A percentile compares a stretch with the other conserved stretches of the same genome.
phyloP scores from a whole-genome alignment of 2,888 invertebrate species.

The Aleiodes testaceus region DNA sequence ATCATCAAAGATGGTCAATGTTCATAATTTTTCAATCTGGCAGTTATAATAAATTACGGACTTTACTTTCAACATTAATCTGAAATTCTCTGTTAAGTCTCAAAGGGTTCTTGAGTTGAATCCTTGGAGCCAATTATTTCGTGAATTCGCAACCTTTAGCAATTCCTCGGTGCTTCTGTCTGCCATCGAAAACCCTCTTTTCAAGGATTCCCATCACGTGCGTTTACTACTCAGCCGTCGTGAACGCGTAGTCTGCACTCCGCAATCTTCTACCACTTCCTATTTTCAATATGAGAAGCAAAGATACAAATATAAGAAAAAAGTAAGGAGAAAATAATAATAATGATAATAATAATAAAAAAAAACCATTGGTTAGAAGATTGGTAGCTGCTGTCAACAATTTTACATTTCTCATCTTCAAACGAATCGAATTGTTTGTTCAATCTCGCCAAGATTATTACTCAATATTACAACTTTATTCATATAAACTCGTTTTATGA shows the following conservation, averaged over 20 bases:
- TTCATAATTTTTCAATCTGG: not conserved
- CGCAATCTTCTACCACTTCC: not conserved
- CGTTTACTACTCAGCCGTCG: not conserved
- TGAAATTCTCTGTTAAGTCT: not conserved
- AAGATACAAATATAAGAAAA: not conserved
- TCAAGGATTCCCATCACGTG: constrained; percentile 10
- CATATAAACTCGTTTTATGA: too few species aligned
- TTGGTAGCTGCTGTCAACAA: not conserved
- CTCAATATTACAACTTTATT: not conserved
- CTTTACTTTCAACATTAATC: not conserved
- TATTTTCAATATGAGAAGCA: not conserved
- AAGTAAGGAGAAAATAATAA: not conserved
- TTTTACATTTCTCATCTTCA: not conserved
- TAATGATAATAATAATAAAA: too few species aligned
- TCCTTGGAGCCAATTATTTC: constrained; percentile 54
- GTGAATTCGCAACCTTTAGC: constrained; percentile 30
- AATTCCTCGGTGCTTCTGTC: not conserved
- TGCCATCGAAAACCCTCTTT: not conserved
- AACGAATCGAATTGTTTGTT: not conserved
- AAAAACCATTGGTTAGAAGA: not conserved
- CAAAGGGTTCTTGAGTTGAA: not conserved
- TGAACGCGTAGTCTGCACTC: constrained; percentile 1
- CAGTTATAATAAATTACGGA: not conserved
- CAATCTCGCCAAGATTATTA: constrained; percentile 9
- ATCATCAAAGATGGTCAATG: too few species aligned